These are phyloP conservation scores for Avahi laniger DNA, from an alignment of 2,797 vertebrate species.

Conservation along the genomic window DNA sequence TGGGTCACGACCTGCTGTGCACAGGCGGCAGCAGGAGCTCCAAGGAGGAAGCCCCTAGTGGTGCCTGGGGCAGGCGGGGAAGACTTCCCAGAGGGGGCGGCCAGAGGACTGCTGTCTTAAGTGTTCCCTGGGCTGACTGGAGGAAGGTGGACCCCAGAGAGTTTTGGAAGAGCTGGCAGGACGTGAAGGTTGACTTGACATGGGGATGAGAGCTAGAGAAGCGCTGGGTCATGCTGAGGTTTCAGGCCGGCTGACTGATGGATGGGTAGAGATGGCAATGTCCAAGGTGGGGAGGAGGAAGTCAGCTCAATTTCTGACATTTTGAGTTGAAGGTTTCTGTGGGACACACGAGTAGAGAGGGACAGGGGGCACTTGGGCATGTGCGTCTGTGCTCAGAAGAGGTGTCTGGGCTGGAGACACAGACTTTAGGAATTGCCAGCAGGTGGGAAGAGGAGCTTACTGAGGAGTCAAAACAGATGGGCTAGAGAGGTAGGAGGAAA, in stretches of 20 bases:
- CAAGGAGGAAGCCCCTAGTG: fast-evolving
- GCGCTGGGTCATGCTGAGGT: neutral
- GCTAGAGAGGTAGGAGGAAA: neutral
- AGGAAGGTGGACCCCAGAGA: neutral
- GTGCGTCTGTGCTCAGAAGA: neutral
- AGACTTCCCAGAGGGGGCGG: neutral
- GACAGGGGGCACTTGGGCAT: neutral
- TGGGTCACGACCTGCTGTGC: neutral
- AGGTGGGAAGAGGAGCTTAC: neutral
- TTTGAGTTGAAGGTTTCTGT: neutral
- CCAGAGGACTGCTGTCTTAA: neutral
- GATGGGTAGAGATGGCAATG: neutral
- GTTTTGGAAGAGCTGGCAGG: neutral
- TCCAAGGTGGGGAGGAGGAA: neutral
- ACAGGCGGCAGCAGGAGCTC: neutral
- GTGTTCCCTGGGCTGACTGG: neutral
- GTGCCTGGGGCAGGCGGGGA: neutral
- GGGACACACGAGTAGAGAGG: neutral
- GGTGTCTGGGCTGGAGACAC: neutral
- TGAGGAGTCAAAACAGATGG: too few species aligned
- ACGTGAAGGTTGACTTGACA: fast-evolving
- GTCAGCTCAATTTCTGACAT: neutral
- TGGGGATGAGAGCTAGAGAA: neutral
- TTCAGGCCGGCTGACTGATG: neutral
- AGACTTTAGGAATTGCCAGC: neutral